Evolutionary conservation across 2,888 invertebrate genomes (phyloP), one percentile per base, ranked within the genome.

Genomic region (Tipula unca): DNA sequence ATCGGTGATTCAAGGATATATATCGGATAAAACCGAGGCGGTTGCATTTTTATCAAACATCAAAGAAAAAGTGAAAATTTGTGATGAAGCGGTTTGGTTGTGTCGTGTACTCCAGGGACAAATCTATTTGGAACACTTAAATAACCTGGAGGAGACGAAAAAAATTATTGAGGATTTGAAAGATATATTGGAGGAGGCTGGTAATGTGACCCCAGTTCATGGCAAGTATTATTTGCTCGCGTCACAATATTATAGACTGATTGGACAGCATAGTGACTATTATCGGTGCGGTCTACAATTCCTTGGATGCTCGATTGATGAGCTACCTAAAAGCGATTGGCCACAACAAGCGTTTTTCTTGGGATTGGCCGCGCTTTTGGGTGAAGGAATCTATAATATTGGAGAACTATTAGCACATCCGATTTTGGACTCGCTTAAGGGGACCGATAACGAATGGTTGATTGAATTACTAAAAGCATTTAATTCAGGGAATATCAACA

Each of bases 391-490:
- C 25, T 99, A 99, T 90, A 99, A 99, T 90, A 94, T 99, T 88
- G 99, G 98, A 0, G 99, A 99, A 91, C 92, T 99, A 90, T 95
- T 99, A 84, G 98, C 98, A 0, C 99, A 99, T 92, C 97, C 98
- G 0, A 96, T 99, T 86, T 91, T 99, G 88, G 95, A 97, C 87
- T 94, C 96, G 0, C 92, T 99, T 84, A 94, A 95, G 87, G 93
- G 93, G 29, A 96, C 97, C 0, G 92, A 94, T 0, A 96, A 97
- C 88, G 94, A 95, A 84, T 99, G 99, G 99, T 93, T 97, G 0
- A 92, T 95, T 8, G 96, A 97, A 87, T 92, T 99, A 29, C 92
- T 99, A 8, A 94, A 94, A 87, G 96, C 97, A 0, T 98, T 98
- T 88, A 98, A 97, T 89, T 92, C 93, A 1, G 98, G 97, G 8